Percentiles rank a stretch among this genome's conserved stretches.
Evolutionary conservation across 2,888 invertebrate genomes (phyloP).

Genomic region (Synanthedon myopaeformis): DNA sequence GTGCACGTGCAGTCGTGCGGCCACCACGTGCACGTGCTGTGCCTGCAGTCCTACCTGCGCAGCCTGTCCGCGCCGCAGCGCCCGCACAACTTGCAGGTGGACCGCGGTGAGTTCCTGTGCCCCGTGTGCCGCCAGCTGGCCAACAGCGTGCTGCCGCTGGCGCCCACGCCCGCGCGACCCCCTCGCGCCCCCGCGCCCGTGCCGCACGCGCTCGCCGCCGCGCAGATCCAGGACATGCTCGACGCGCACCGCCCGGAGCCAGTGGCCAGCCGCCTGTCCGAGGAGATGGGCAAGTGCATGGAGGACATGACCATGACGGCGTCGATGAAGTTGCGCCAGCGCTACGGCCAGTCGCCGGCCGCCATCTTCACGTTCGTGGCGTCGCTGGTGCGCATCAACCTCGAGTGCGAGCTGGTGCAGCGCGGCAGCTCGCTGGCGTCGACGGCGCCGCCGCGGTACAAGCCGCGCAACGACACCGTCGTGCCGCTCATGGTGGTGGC

Average conservation of each 20-base stretch:
- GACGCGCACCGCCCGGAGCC: slow-evolving; percentile 76
- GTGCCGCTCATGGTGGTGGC: slow-evolving; percentile 91
- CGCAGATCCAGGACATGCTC: slow-evolving; percentile 69
- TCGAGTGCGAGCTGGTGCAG: slow-evolving; percentile 92
- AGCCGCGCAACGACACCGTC: slow-evolving; percentile 83
- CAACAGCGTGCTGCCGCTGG: slow-evolving; percentile 89
- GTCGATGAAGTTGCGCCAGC: slow-evolving; percentile 82
- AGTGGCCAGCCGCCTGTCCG: slow-evolving; percentile 80
- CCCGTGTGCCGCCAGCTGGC: slow-evolving; percentile 92
- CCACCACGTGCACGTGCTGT: slow-evolving; percentile 95
- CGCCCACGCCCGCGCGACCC: slow-evolving; percentile 75
- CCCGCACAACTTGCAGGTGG: slow-evolving; percentile 76
- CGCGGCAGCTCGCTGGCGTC: slow-evolving; percentile 80
- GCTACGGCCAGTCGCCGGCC: slow-evolving; percentile 62
- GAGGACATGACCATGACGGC: slow-evolving; percentile 93
- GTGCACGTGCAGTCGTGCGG: slow-evolving; percentile 96
- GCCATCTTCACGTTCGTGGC: slow-evolving; percentile 87
- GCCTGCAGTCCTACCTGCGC: slow-evolving; percentile 90
- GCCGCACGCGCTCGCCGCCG: slow-evolving; percentile 48
- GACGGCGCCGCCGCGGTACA: slow-evolving; percentile 71
- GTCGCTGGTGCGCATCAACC: slow-evolving; percentile 89
- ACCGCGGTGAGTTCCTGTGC: slow-evolving; percentile 89
- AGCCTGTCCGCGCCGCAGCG: slow-evolving; percentile 84
- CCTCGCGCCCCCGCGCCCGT: slow-evolving; percentile 74
- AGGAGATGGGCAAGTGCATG: slow-evolving; percentile 93